Conservation (phyloP, 2,113 vertebrate species). For the Varanus komodoensis region DNA sequence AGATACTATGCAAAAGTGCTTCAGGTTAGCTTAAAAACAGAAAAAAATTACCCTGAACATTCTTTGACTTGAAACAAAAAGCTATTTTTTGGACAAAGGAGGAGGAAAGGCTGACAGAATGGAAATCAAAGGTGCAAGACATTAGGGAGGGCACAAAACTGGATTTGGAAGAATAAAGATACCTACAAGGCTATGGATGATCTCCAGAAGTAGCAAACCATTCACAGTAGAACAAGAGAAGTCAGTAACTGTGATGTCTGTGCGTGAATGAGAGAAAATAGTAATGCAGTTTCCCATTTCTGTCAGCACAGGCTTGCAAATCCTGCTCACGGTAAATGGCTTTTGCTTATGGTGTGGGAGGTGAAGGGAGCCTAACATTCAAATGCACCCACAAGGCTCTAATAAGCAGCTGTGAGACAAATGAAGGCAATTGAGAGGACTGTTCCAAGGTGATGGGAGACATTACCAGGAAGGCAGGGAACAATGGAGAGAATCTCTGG, state of each 20-base stretch:
- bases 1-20: not conserved
- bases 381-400: conserved; percentile 31
- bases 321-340: conserved; percentile 34
- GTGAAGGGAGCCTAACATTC: conserved; percentile 22
- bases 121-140: not conserved
- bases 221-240: not conserved
- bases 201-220: not conserved
- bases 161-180: not conserved
- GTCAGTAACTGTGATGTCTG: not conserved
- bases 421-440: not conserved
- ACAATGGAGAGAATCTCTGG: not conserved
- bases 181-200: not conserved
- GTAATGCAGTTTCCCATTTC: conserved; percentile 34
- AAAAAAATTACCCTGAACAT: not conserved
- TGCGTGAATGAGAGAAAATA: conserved; percentile 2
- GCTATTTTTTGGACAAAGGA: not conserved
- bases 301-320: conserved; percentile 44
- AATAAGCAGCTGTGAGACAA: conserved; percentile 26
- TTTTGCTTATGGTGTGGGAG: not conserved
- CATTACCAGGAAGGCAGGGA: not conserved
- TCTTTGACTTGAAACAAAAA: not conserved
- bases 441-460: not conserved
- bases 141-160: not conserved
- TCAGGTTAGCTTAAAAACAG: not conserved
- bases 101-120: not conserved